A percentile compares a stretch with the other conserved stretches of the same genome.
Conservation (phyloP, 2,888 invertebrate species). For the Andrena bicolor region DNA sequence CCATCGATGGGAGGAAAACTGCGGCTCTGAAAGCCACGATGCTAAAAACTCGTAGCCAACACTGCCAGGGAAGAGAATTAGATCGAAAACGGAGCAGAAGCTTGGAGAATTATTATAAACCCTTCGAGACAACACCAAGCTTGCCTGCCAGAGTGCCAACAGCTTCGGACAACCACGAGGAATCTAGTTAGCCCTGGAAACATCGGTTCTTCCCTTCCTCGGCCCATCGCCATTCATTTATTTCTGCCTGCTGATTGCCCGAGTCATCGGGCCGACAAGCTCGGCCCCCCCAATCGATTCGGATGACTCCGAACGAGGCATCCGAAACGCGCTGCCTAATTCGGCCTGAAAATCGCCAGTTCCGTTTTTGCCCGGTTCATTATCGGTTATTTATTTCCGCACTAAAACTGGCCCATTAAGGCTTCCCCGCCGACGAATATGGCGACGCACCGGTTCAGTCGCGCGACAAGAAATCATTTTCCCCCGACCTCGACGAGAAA, state of each 20-base stretch:
- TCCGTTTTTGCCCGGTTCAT: slow-evolving; percentile 54
- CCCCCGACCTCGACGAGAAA: slow-evolving; percentile 41
- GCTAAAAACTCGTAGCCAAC: background rate
- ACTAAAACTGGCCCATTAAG: slow-evolving; percentile 56
- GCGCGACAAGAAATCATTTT: slow-evolving; percentile 48
- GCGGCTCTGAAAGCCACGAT: background rate
- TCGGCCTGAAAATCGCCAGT: slow-evolving; percentile 56
- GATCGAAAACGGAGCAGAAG: no score
- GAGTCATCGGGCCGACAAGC: slow-evolving; percentile 15
- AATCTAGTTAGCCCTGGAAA: slow-evolving; percentile 8
- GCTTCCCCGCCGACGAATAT: slow-evolving; percentile 44
- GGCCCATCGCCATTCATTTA: slow-evolving; percentile 38
- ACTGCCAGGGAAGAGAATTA: background rate
- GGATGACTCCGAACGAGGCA: slow-evolving; percentile 39
- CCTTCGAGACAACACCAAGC: background rate
- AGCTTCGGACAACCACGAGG: background rate
- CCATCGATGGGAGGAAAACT: background rate
- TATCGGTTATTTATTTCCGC: slow-evolving; percentile 61
- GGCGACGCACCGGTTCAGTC: slow-evolving; percentile 40
- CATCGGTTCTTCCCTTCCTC: slow-evolving; percentile 10
- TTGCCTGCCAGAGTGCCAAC: background rate
- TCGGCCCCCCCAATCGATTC: slow-evolving; percentile 43
- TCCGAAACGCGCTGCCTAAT: slow-evolving; percentile 53
- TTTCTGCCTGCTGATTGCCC: slow-evolving; percentile 35
- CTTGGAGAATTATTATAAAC: background rate